Evolutionary conservation across 2,888 invertebrate genomes (phyloP), one percentile per base, ranked within the genome.

Genomic region (Mystacides longicornis): DNA sequence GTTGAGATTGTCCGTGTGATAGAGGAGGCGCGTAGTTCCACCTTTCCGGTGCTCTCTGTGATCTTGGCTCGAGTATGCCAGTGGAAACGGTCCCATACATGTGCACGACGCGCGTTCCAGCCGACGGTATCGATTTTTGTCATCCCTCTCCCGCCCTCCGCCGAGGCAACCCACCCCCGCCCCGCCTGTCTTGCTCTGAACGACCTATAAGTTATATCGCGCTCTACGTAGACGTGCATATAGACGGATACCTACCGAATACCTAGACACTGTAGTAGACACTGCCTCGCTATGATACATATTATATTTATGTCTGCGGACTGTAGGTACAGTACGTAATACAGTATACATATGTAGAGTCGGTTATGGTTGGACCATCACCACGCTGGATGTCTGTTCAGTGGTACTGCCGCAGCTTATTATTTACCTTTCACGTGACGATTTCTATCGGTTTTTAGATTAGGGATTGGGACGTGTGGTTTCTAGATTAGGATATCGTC

Each of bases 101-200:
- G 45, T 50, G 50, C 27, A 54, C 54, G 50, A 50, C 54, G 45
- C 54, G 52, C 57, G 54, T 73, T 72, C 72, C 71, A 70, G 71
- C 69, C 76, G 73, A 72, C 76, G 60, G 52, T 62, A 76, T 74
- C 73, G 75, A 75, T 73, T 74, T 74, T 74, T 73, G 75, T 74
- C 74, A 75, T 69, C 74, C 72, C 73, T 75, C 73, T 73, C 74
- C 73, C 73, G 74, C 71, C 73, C 37, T 37, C 37, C 14, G 14
- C 74, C 71, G 73, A 74, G 75, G 73, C 61, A 64, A 63, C 63
- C 60, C 64, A 63, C 67, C n/a, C n/a, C 14, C 14, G 14, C 68
- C 71, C 65, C 67, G 65, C 68, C 66, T 65, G 63, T 67, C 64
- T 51, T 47, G 54, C 54, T 49, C 57, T 37, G 37, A n/a, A 37